phyloP scores from a whole-genome alignment of 1,140 invertebrate species.

The Procambarus clarkii region DNA sequence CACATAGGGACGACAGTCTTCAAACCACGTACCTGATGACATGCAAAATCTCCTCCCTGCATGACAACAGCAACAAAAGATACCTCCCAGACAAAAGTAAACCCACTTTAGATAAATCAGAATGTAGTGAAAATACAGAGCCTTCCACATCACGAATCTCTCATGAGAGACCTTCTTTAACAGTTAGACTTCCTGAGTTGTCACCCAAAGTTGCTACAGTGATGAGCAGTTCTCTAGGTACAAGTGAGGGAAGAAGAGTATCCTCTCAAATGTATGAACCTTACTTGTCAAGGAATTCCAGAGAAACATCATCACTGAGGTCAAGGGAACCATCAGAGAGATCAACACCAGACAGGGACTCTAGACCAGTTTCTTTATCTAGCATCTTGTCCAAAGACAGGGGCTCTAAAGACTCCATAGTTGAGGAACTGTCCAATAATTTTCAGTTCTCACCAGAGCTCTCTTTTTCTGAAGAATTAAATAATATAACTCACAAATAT shows the following conservation, averaged over 20 bases:
- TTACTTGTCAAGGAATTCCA: background rate
- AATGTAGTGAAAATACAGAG: background rate
- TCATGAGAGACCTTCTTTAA: background rate
- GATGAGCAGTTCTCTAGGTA: background rate
- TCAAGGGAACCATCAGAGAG: constrained; percentile 12
- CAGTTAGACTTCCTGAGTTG: background rate
- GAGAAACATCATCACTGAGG: constrained; percentile 18
- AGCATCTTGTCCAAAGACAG: constrained; percentile 37
- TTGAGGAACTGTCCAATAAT: background rate
- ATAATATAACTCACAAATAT: constrained; percentile 40
- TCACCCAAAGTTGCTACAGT: background rate
- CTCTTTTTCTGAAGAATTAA: constrained; percentile 55
- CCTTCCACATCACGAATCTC: background rate
- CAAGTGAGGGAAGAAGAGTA: background rate
- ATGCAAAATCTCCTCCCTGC: background rate
- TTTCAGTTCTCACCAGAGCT: constrained; percentile 39
- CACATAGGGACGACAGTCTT: background rate
- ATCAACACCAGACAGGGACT: constrained; percentile 26
- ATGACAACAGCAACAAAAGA: background rate
- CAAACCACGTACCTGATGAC: background rate
- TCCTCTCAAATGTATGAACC: background rate
- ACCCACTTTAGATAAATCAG: background rate
- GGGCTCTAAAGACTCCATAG: background rate
- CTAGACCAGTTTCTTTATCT: constrained; percentile 38
- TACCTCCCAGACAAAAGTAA: background rate